Base-by-base conservation (phyloP, 2,797 vertebrate species). In the Enteromius thamalakanensis region DNA sequence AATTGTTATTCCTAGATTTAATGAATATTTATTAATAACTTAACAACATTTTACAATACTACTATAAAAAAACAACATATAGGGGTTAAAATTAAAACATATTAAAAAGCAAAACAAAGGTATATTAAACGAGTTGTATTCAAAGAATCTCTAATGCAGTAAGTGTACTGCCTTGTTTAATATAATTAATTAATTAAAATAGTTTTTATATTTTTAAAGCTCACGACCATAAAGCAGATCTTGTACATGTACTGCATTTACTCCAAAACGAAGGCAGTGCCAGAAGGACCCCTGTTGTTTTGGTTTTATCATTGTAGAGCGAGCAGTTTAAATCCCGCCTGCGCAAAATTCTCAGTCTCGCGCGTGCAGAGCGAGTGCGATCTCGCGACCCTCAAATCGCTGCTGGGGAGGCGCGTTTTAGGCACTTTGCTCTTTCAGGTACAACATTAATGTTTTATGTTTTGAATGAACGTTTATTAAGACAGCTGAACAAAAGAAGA, bases 271-370 rank as follows among this genome's bases (percentile, higher is more conserved):
- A 58, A 0, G 1, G 51, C 34, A 1, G 21, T 37, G 29, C 37
- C 49, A 32, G 26, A 72, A 72, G 80, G 32, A 37, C 45, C 40
- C 68, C 26, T 81, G 37, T 47, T 72, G 69, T 72, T 81, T 62
- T 34, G 69, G 26, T 72, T 69, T 49, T 37, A 29, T 67, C 42
- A 65, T 23, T 23, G n/a, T 5, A 32, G 40, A 10, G 9, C 21
- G 9, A 47, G 76, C 45, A 0, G 0, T 0, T 89, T 84, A 74
- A 17, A 23, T 3, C n/a, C 15, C 76, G 94, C 95, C 93, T 94
- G 94, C 89, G 82, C 88, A 78, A 87, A 93, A 93, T 87, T 81
- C 45, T 0, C 15, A 40, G 32, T 74, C 42, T 81, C 55, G 29
- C 32, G 71, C 55, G 32, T 82, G 80, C 40, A 62, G 37, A 80